phyloP scores from a whole-genome alignment of 2,888 invertebrate genomes.

The Colletes collaris region DNA sequence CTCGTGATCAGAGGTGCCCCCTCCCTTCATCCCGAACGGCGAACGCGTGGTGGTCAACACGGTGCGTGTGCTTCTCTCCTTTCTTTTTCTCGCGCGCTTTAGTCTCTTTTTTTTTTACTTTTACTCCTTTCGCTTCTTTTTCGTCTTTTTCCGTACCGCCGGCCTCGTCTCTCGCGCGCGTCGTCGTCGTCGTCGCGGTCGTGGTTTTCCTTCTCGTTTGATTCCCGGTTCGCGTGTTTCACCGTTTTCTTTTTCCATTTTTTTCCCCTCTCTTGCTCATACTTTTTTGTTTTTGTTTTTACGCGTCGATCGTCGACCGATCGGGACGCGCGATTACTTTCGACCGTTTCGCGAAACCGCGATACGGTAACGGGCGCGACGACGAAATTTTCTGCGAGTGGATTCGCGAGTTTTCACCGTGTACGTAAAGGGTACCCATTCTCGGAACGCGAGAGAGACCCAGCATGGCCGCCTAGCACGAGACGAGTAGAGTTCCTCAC shows the following conservation, averaged over 20 bases:
- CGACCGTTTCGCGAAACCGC: slow-evolving; percentile 10
- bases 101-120: slow-evolving; percentile 19
- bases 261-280: not conserved
- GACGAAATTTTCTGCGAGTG: slow-evolving; percentile 28
- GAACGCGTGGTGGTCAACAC: slow-evolving; percentile 73
- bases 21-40: slow-evolving; percentile 58
- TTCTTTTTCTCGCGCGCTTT: slow-evolving; percentile 52
- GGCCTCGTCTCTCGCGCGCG: slow-evolving; percentile 13
- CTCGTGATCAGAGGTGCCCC: slow-evolving; percentile 67
- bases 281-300: not conserved
- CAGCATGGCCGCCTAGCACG: slow-evolving; percentile 75
- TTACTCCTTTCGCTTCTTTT: slow-evolving; percentile 9
- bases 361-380: slow-evolving; percentile 13
- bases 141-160: not conserved
- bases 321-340: slow-evolving; percentile 8
- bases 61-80: slow-evolving; percentile 69
- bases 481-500: slow-evolving; percentile 67
- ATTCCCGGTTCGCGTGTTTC: not conserved
- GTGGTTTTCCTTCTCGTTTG: too few relatives aligned
- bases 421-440: slow-evolving; percentile 63
- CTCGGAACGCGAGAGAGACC: slow-evolving; percentile 69
- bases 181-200: not conserved
- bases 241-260: not conserved
- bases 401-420: slow-evolving; percentile 56
- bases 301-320: not conserved